Evolutionary conservation across 2,797 vertebrate genomes (phyloP), one percentile per base, ranked within the genome.

Genomic region (Eurystomus glaucurus): DNA sequence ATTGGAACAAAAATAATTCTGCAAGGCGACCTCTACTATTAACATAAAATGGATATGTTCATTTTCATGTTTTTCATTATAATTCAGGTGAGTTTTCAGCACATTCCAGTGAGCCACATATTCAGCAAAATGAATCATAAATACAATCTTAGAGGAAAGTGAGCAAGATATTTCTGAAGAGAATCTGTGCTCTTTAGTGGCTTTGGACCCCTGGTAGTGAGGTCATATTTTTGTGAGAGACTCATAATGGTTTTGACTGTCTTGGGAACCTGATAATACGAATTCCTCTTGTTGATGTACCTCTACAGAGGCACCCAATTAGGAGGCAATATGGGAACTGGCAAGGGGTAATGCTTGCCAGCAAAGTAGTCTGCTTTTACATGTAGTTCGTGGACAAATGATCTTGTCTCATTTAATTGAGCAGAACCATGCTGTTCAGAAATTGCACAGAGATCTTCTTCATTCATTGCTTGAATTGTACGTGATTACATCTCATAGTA

Each of bases 161-260:
- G 12, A 39, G 8, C 9, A 51, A 70, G 26, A 52, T 2, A 31
- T 46, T 84, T 70, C 52, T 64, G 21, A 78, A 41, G 33, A 78
- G 8, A 61, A 64, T 28, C 0, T 0, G 1, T 41, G 1, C 5
- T 25, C 9, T 60, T n/a, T 31, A 25, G 21, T 55, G n/a, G 12
- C 43, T 88, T 86, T 84, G 45, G 29, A 81, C 52, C 10, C 7
- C 20, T 55, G 31, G 12, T 18, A 90, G 12, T 26, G 13, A 78
- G 14, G 19, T 37, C 21, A 14, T 43, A 54, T 69, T 93, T 83
- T 77, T 54, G 22, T 70, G n/a, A 52, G 21, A 66, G 6, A 35
- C 12, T 58, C 43, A 14, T 60, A 61, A 26, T 26, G 31, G 9
- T 41, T 69, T 64, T 69, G 22, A 22, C 21, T 54, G 3, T 69